These are phyloP conservation scores for Frankliniella intonsa DNA, from an alignment of 2,888 invertebrate genomes.

Conservation along the genomic window DNA sequence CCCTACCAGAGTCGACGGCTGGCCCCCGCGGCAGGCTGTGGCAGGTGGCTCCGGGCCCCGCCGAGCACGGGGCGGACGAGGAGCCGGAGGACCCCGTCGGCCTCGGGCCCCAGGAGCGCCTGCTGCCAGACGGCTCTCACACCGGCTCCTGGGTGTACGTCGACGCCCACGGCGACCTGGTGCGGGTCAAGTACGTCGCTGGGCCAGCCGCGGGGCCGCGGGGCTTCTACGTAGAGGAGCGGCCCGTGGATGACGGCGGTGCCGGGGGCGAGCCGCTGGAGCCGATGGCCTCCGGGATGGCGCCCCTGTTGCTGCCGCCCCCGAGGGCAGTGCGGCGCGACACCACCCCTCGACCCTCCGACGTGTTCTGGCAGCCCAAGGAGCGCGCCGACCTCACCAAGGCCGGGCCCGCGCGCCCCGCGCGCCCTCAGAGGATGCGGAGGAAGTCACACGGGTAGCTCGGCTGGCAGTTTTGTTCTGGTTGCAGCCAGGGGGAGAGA, in stretches of 20 bases:
- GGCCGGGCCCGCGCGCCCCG: neutral
- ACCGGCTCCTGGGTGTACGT: neutral
- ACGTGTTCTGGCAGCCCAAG: slow-evolving; percentile 19
- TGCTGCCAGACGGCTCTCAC: neutral
- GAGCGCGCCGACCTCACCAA: neutral
- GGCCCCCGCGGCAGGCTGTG: neutral
- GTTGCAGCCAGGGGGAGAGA: too few species aligned
- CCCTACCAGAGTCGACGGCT: too few species aligned
- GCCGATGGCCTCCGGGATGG: neutral
- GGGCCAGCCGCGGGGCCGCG: neutral
- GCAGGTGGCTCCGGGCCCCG: neutral
- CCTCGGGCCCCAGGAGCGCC: neutral
- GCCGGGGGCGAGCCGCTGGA: neutral
- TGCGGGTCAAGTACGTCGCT: neutral
- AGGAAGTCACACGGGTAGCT: too few species aligned
- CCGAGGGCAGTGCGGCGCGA: neutral
- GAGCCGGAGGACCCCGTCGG: neutral
- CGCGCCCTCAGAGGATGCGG: too few species aligned
- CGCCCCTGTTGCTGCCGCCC: neutral
- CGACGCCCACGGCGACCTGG: slow-evolving; percentile 7
- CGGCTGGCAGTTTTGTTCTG: too few species aligned
- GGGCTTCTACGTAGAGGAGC: neutral
- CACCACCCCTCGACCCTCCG: neutral
- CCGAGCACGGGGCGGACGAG: neutral
- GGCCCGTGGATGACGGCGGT: neutral